A percentile compares a stretch with the other conserved stretches of the same genome.
These are phyloP conservation scores for Ochlodes sylvanus DNA, from an alignment of 2,888 invertebrate genomes.

Conservation along the genomic window DNA sequence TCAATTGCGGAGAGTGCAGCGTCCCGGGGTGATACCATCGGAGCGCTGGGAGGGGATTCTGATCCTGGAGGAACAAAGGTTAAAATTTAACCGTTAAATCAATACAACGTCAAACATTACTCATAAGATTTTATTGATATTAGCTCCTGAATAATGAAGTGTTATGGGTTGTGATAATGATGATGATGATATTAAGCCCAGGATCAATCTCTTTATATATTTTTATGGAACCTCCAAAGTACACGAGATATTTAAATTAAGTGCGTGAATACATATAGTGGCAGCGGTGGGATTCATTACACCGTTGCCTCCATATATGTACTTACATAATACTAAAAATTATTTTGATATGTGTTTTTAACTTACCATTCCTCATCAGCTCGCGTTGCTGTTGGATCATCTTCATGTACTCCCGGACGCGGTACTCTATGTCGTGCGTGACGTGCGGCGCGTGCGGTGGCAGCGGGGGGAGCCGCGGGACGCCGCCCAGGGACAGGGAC, in stretches of 20 bases:
- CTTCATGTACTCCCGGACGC: conserved; percentile 92
- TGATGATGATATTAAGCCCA: too few species aligned
- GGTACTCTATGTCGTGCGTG: conserved; percentile 90
- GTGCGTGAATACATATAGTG: not conserved
- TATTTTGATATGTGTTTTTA: too few species aligned
- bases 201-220: too few species aligned
- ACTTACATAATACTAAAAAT: too few species aligned
- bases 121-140: too few species aligned
- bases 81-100: too few species aligned
- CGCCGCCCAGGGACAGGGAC: conserved; percentile 87
- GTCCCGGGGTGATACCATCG: conserved; percentile 81
- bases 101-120: not conserved
- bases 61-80: conserved; percentile 58
- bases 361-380: conserved; percentile 72
- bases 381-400: conserved; percentile 84
- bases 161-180: too few species aligned
- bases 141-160: too few species aligned
- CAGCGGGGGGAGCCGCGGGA: conserved; percentile 85
- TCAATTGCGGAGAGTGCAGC: conserved; percentile 88
- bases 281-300: not conserved
- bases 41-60: conserved; percentile 77
- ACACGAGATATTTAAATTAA: too few species aligned
- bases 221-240: too few species aligned
- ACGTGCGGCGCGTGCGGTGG: conserved; percentile 83
- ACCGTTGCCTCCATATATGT: too few species aligned